Evolutionary conservation across 2,797 vertebrate genomes (phyloP).

Genomic region (Ficedula albicollis): DNA sequence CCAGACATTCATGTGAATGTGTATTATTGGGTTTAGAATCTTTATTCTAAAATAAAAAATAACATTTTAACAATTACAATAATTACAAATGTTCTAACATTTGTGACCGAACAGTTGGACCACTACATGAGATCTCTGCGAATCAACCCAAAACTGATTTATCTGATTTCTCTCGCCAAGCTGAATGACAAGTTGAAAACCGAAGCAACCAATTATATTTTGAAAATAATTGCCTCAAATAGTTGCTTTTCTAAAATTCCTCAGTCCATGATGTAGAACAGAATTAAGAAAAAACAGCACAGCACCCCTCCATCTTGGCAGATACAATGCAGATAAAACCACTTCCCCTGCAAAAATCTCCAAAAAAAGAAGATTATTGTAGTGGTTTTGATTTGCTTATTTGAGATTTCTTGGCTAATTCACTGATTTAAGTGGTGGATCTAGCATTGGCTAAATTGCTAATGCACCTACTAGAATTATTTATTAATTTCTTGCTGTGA

Average conservation of each 20-base stretch:
- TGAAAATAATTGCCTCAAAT: background rate
- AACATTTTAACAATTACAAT: background rate
- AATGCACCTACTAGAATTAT: too few species aligned
- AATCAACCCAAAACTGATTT: slow-evolving; percentile 11
- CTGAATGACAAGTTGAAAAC: slow-evolving; percentile 12
- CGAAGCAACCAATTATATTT: background rate
- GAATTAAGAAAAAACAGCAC: background rate
- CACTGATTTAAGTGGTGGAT: too few species aligned
- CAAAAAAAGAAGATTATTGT: background rate
- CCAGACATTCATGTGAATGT: background rate
- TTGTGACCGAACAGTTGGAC: background rate
- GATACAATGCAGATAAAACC: background rate
- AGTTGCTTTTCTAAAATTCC: background rate
- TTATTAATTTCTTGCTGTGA: too few species aligned
- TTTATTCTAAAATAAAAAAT: background rate
- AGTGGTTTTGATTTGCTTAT: too few species aligned
- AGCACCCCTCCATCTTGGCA: background rate
- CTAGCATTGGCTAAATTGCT: too few species aligned
- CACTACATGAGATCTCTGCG: background rate
- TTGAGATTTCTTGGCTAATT: too few species aligned
- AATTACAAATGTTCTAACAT: background rate
- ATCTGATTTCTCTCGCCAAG: background rate
- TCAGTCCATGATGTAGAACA: background rate
- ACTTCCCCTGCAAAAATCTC: background rate
- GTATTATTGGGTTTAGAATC: background rate